These are phyloP conservation scores for Eulacestoma nigropectus DNA, from an alignment of 2,113 vertebrate species.

Conservation along the genomic window DNA sequence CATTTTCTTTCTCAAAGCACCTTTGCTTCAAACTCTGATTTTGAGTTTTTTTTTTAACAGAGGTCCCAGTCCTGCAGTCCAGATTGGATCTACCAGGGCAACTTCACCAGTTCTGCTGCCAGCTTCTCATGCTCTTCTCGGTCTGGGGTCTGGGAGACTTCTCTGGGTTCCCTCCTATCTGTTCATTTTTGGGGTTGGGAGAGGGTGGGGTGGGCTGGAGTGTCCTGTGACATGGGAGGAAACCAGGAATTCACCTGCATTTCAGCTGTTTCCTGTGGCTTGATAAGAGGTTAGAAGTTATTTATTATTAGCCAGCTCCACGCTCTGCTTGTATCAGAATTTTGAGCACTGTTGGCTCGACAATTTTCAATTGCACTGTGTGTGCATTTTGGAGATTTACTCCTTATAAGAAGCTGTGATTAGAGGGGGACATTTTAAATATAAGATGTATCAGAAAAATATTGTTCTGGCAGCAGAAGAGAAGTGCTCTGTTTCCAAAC, in stretches of 20 bases:
- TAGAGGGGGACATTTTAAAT: not conserved
- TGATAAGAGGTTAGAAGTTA: not conserved
- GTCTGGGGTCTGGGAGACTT: not conserved
- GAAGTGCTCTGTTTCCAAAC: not conserved
- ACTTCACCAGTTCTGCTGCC: fast-evolving
- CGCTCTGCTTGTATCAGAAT: not conserved
- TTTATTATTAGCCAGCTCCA: not conserved
- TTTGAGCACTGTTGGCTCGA: not conserved
- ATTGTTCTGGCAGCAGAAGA: not conserved
- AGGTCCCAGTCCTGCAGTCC: not conserved
- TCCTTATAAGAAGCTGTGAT: not conserved
- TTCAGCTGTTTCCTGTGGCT: not conserved
- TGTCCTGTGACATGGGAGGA: not conserved
- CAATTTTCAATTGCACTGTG: not conserved
- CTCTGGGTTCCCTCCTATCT: not conserved
- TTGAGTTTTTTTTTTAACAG: not conserved
- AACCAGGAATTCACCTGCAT: not conserved
- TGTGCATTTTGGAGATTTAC: not conserved
- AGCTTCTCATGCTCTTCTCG: not conserved
- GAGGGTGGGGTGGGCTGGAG: not conserved
- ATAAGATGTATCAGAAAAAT: not conserved
- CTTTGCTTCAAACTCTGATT: not conserved
- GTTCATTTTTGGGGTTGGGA: not conserved
- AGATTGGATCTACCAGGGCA: not conserved
- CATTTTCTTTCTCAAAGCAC: not conserved